These are phyloP conservation scores for Drosophila saltans DNA, from an alignment of 1,140 invertebrate genomes.

Conservation along the genomic window DNA sequence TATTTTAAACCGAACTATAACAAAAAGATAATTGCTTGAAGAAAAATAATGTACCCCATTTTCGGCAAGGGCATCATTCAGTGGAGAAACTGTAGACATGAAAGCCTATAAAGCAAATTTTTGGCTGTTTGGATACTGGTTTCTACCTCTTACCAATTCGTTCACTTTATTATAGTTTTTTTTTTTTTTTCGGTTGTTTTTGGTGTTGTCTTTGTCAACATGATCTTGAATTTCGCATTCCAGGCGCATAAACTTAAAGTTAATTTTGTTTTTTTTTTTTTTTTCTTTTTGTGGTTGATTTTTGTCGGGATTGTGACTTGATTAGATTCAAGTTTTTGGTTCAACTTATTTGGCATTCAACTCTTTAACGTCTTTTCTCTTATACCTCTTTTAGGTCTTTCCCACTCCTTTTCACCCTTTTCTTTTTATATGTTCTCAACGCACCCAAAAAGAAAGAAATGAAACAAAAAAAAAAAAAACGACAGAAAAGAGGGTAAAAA, in stretches of 20 bases:
- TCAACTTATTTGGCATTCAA: conserved; percentile 47
- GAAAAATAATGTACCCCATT: not conserved
- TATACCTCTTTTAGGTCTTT: not conserved
- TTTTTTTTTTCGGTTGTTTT: conserved; percentile 31
- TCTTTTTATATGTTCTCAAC: conserved; percentile 22
- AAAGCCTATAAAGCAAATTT: conserved; percentile 45
- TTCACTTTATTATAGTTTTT: conserved; percentile 29
- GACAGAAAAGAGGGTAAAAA: not conserved
- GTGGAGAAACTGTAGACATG: conserved; percentile 39
- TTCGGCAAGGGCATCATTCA: conserved; percentile 16
- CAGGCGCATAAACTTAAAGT: conserved; percentile 50
- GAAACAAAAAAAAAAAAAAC: too few relatives aligned
- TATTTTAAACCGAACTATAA: too few relatives aligned
- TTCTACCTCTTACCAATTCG: conserved; percentile 37
- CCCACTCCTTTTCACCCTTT: not conserved
- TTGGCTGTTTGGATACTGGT: conserved; percentile 20
- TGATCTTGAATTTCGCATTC: conserved; percentile 57
- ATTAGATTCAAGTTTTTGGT: conserved; percentile 29
- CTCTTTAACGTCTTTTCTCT: conserved; percentile 25
- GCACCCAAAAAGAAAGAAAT: conserved; percentile 34
- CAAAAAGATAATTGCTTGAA: too few relatives aligned
- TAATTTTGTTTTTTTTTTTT: conserved; percentile 32
- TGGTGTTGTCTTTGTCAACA: conserved; percentile 27
- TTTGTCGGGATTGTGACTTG: conserved; percentile 14
- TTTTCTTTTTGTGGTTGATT: conserved; percentile 3